Evolutionary conservation across 2,113 vertebrate genomes (phyloP).

Genomic region (Crocuta crocuta): DNA sequence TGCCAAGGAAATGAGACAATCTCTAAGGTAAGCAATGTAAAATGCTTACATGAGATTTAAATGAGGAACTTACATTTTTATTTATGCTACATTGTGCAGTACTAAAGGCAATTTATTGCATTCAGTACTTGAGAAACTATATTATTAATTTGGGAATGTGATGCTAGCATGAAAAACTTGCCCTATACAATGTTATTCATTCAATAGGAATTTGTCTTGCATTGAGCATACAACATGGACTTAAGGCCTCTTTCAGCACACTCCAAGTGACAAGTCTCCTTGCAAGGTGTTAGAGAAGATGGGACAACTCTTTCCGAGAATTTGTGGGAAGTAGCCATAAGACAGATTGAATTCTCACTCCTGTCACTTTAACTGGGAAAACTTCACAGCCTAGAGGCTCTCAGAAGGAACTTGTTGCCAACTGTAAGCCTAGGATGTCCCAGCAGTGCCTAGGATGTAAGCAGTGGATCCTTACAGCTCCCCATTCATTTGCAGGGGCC

Average conservation of each 20-base stretch:
- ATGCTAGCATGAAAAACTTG: neutral
- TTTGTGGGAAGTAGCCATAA: neutral
- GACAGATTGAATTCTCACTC: constrained; percentile 12
- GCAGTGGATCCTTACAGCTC: neutral
- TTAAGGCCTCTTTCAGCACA: neutral
- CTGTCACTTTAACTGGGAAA: neutral
- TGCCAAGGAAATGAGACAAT: constrained; percentile 36
- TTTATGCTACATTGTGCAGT: neutral
- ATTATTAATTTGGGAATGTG: constrained; percentile 51
- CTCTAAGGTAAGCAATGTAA: constrained; percentile 34
- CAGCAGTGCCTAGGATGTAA: neutral
- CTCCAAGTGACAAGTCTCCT: neutral
- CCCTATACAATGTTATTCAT: neutral
- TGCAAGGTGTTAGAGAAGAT: neutral
- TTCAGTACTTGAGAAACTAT: constrained; percentile 9
- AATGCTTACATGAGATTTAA: constrained; percentile 47
- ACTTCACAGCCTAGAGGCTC: neutral
- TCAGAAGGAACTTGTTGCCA: neutral
- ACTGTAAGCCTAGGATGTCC: neutral
- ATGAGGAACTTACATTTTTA: constrained; percentile 26
- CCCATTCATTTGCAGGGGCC: neutral
- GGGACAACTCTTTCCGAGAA: neutral
- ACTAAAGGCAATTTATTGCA: constrained; percentile 27
- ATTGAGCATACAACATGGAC: neutral
- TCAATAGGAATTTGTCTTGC: neutral